phyloP scores from a whole-genome alignment of 2,113 vertebrate species.

The Dolichotis patagonum region DNA sequence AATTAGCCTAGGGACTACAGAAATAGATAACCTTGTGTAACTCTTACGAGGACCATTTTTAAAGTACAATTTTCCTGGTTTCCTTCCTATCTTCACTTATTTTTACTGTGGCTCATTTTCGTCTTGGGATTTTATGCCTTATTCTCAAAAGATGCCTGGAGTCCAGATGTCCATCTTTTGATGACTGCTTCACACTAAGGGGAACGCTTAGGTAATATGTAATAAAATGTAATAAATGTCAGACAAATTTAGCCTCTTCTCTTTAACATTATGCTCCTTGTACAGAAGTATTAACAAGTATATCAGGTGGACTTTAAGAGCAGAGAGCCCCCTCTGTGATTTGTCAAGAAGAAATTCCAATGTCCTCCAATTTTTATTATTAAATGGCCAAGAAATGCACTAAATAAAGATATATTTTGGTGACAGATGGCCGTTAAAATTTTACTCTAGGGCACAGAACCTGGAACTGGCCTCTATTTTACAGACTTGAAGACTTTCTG shows the following conservation, averaged over 20 bases:
- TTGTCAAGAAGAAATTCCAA: not conserved
- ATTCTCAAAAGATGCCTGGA: not conserved
- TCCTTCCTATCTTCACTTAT: not conserved
- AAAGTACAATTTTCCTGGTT: not conserved
- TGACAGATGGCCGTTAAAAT: not conserved
- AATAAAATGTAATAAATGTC: not conserved
- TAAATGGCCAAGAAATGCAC: not conserved
- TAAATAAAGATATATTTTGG: not conserved
- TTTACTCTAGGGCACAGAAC: not conserved
- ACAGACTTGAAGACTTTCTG: not conserved
- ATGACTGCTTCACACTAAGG: not conserved
- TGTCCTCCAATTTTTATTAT: not conserved
- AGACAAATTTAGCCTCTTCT: not conserved
- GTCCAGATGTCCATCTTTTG: not conserved
- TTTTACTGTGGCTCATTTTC: not conserved
- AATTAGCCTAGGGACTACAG: not conserved
- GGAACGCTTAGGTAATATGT: not conserved
- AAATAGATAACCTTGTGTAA: not conserved
- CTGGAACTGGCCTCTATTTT: not conserved
- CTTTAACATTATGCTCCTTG: not conserved
- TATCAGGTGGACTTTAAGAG: not conserved
- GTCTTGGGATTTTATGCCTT: not conserved
- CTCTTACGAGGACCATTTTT: not conserved
- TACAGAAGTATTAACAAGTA: not conserved
- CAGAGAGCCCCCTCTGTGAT: not conserved